Evolutionary conservation across 2,113 vertebrate genomes (phyloP), one percentile per base, ranked within the genome.

Genomic region (Anarhynchus alexandrinus): DNA sequence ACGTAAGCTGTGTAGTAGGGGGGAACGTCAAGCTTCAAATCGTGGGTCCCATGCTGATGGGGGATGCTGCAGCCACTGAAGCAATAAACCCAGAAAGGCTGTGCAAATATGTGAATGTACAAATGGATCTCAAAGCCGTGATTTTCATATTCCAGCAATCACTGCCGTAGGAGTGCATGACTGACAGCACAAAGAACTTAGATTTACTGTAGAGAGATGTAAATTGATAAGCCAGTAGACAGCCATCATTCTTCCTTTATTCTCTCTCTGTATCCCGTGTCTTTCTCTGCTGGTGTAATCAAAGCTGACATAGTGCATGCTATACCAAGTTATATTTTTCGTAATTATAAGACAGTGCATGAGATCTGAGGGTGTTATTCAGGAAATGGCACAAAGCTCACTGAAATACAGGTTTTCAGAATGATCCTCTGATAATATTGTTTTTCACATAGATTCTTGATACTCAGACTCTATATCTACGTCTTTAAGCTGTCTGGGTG

Each of bases 161-260:
- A 22, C 93, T 82, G 81, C 82, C 0, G 30, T 91, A 89, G 93
- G 49, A 95, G 61, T 81, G 61, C 32, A 32, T 90, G 96, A 97
- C 76, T 88, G 96, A 95, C 95, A 96, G 81, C 93, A 92, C 65
- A 82, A 87, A 96, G 55, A 91, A 79, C 58, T 83, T 79, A 51
- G 71, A 96, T 96, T 91, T 92, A 83, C 83, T 89, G 86, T 51
- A 89, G 94, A 96, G 69, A 95, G 93, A 95, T 93, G 86, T 83
- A 95, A 96, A 97, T 95, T 97, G 95, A 94, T 95, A 97, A 96
- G 88, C 49, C 84, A 30, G 73, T 73, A 91, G 82, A 90, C 88
- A 89, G 81, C 87, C 89, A 77, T 90, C 91, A 94, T 84, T 96
- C 83, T 82, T 83, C 54, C 45, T 95, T 97, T 93, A 88, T 94